Evolutionary conservation across 2,888 invertebrate genomes (phyloP).

Genomic region (Zootermopsis nevadensis): DNA sequence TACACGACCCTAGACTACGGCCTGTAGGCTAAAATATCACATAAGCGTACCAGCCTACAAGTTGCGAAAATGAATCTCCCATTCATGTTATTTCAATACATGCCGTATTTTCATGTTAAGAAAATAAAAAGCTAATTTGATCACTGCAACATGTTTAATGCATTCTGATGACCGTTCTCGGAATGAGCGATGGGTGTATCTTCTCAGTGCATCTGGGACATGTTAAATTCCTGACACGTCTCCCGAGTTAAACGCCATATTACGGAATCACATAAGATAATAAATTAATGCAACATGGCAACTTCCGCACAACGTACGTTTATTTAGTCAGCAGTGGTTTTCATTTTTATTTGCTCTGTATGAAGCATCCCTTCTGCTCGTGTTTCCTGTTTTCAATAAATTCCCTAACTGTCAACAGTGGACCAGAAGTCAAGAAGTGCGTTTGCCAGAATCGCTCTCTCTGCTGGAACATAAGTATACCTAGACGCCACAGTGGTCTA

Average conservation of each 20-base stretch:
- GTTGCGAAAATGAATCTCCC: too few relatives aligned
- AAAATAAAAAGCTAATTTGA: too few relatives aligned
- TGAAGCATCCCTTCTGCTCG: neutral
- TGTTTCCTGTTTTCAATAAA: slow-evolving; percentile 29
- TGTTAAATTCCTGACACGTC: neutral
- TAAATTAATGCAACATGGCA: slow-evolving; percentile 9
- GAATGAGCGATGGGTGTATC: neutral
- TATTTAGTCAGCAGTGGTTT: slow-evolving; percentile 8
- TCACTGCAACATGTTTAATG: too few relatives aligned
- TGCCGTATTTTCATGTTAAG: too few relatives aligned
- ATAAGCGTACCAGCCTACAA: too few relatives aligned
- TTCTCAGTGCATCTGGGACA: neutral
- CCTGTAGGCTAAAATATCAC: too few relatives aligned
- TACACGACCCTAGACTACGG: too few relatives aligned
- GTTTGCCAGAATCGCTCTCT: too few relatives aligned
- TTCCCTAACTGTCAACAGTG: slow-evolving; percentile 1
- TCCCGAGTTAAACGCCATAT: neutral
- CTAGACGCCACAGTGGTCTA: too few relatives aligned
- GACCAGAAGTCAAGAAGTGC: neutral
- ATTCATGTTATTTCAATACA: too few relatives aligned
- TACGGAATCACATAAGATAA: neutral
- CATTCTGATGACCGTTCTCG: too few relatives aligned
- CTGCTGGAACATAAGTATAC: too few relatives aligned
- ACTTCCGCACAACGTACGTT: slow-evolving; percentile 3
- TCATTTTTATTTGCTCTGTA: slow-evolving; percentile 17